phyloP scores from a whole-genome alignment of 2,888 invertebrate species.

The Andricus curvator region DNA sequence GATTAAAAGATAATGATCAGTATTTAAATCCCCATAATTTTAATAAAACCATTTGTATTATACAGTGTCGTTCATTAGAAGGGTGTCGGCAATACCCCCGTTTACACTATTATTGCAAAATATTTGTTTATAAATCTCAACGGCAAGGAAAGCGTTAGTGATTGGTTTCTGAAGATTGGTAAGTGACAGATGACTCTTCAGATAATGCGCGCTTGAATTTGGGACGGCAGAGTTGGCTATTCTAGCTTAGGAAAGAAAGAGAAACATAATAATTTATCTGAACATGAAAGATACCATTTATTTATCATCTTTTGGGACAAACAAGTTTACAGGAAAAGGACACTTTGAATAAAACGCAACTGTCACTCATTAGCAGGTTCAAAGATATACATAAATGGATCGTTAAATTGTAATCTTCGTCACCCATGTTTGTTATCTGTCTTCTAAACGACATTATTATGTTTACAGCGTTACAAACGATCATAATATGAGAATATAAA shows the following conservation, averaged over 20 bases:
- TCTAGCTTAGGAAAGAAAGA: background rate
- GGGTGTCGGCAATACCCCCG: too few relatives aligned
- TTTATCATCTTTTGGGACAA: conserved; percentile 72
- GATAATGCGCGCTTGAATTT: too few relatives aligned
- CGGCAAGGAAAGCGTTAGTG: too few relatives aligned
- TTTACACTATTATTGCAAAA: too few relatives aligned
- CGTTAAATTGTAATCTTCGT: conserved; percentile 57
- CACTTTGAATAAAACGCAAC: conserved; percentile 76
- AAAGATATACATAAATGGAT: conserved; percentile 68
- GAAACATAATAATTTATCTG: conserved; percentile 48
- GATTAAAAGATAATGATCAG: too few relatives aligned
- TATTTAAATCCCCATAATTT: too few relatives aligned
- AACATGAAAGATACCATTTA: conserved; percentile 76
- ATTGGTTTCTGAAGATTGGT: too few relatives aligned
- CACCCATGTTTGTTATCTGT: conserved; percentile 50
- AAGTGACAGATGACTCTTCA: too few relatives aligned
- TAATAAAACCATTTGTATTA: too few relatives aligned
- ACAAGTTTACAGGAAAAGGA: conserved; percentile 77
- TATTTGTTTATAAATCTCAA: too few relatives aligned
- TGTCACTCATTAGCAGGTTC: conserved; percentile 68
- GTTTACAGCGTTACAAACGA: conserved; percentile 59
- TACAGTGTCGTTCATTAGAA: too few relatives aligned
- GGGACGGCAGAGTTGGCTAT: background rate
- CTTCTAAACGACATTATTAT: conserved; percentile 54
- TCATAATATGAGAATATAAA: conserved; percentile 58